Base-by-base conservation (phyloP, 2,888 invertebrate species). In the Odontocolon sp. region DNA sequence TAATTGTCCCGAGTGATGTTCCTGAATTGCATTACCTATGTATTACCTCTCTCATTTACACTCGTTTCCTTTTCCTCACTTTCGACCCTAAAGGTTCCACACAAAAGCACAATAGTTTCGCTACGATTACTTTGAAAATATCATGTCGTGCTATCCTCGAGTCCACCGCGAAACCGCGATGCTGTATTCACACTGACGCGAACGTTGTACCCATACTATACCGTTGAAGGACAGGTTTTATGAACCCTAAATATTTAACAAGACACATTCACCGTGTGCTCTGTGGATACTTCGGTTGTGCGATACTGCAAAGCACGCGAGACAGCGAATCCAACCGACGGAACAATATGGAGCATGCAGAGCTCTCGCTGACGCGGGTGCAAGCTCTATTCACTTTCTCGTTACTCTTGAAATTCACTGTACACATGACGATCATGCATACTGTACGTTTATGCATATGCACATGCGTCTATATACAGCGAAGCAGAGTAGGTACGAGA, bases 201-300 rank as follows among this genome's bases (percentile, higher is more conserved):
- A 31, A 18, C 9, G 0, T 9, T n/a, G 11, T 14, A 40, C 31
- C 28, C 28, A 8, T 6, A n/a, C 11, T 40, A 40, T 14, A 16
- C 33, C 8, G 42, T 16, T 21, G 9, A 45, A 67, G 31, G 67
- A 56, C 33, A 16, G 67, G 45, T 67, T 67, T 67, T 67, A 56
- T 56, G 45, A 67, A 42, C 67, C 54, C 67, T 57, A 67, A 67
- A 56, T 56, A 45, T 56, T 67, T 67, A 56, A 67, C 56, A 67
- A 67, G 33, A 36, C 36, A 64, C 45, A 67, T 42, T 59, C 42
- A 9, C 45, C 45, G 21, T 18, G 31, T 11, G 14, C 21, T 18
- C 18, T 50, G 26, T 11, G 8, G 26, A 4, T 26, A 26, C n/a
- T n/a, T n/a, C n/a, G n/a, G n/a, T n/a, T n/a, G n/a, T n/a, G n/a